Base-by-base conservation (phyloP, 2,797 vertebrate species). In the Rhabdomys pumilio region DNA sequence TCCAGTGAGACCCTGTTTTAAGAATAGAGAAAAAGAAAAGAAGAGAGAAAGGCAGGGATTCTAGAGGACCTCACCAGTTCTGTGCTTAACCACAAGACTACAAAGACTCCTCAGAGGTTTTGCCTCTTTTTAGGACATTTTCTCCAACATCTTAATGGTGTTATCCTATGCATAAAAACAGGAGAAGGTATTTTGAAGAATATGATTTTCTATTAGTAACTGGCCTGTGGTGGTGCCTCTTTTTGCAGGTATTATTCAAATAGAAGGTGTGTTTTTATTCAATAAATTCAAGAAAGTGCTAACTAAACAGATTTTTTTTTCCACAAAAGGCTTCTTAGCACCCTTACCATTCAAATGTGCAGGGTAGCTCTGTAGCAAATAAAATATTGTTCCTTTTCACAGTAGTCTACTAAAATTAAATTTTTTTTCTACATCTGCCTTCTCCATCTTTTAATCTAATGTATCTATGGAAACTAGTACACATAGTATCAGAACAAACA, bases 61-160 rank as follows among this genome's bases (percentile, higher is more conserved):
- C 15, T 83, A 17, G 22, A 59, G 63, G 13, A 29, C 2, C 4
- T 73, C 38, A 15, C 22, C n/a, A 13, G 53, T 2, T 3, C 8
- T 41, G 2, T 7, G 8, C 0, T 17, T 34, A 65, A 15, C 59
- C 29, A 47, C 0, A 0, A 17, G 44, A 57, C 26, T 34, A 9
- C 15, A 50, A 63, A 41, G n/a, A 59, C 19, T 65, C 53, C n/a
- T 67, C 1, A 44, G 38, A 69, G 1, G 1, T 34, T 91, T 17
- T 55, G 15, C 47, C 26, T 67, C 31, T n/a, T 85, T 76, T 34
- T 4, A n/a, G 17, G 29, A 53, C 0, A 3, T 19, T 53, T 50
- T n/a, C 61, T 1, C 0, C 17, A 73, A 24, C 65, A 6, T 82
- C 26, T 17, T 47, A 11, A 8, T 59, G 13, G 5, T 81, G 11